Conservation (phyloP, 2,113 vertebrate species). For the Pygoscelis adeliae region DNA sequence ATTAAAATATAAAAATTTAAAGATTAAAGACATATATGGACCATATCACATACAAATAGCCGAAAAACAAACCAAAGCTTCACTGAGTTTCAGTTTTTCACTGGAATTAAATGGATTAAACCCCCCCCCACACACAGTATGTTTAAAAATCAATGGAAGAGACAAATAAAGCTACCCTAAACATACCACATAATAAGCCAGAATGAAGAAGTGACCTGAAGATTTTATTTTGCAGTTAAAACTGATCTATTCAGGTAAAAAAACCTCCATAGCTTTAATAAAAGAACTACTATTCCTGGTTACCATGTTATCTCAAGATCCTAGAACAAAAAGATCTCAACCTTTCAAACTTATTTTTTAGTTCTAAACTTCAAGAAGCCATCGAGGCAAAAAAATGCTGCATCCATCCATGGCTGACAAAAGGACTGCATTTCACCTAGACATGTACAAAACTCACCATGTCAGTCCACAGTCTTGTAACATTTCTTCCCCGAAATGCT, state of each 20-base stretch:
- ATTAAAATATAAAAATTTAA: neutral
- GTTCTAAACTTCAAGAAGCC: neutral
- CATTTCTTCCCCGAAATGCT: constrained; percentile 16
- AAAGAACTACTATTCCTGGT: neutral
- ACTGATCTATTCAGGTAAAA: neutral
- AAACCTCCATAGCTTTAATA: neutral
- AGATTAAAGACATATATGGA: neutral
- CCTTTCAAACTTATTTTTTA: neutral
- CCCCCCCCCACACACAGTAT: accelerated
- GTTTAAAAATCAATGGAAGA: neutral
- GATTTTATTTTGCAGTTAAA: neutral
- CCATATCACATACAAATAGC: neutral
- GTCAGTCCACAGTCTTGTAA: neutral
- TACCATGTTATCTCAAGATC: neutral
- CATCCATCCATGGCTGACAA: neutral
- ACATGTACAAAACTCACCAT: neutral
- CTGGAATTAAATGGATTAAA: neutral
- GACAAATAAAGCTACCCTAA: neutral
- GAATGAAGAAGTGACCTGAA: neutral
- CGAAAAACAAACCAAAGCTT: neutral
- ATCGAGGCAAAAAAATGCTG: neutral
- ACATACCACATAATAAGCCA: neutral
- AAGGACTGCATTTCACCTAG: neutral
- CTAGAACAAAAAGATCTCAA: neutral
- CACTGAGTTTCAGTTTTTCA: neutral